Base-by-base conservation (phyloP, 2,113 vertebrate species). In the Cynoglossus semilaevis region DNA sequence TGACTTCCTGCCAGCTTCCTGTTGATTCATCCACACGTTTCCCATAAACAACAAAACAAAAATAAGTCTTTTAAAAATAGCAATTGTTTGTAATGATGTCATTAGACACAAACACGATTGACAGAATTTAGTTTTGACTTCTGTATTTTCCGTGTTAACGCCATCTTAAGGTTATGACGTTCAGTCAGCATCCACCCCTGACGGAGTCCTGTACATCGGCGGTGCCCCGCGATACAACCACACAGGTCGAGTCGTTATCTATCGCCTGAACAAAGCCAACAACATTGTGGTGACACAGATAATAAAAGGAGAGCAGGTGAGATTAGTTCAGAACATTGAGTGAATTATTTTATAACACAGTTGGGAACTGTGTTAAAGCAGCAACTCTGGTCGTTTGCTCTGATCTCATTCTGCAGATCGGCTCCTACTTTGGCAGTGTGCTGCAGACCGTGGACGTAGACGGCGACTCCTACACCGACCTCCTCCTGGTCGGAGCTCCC, bases 221-320 rank as follows among this genome's bases (percentile, higher is more conserved):
- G 97, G 97, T 6, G 95, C 96, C 5, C 97, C 97, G 4, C 88
- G 97, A 4, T 96, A 94, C 82, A 98, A 99, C 85, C 97, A 99
- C 65, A 96, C 92, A 0, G 97, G 97, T 8, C 94, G 96, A 48
- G 95, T 97, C 15, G 80, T 94, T 2, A 72, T 97, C 69, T 99
- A 97, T 51, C 91, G 73, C 41, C 91, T 96, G 74, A 62, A 89
- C 45, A 76, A 70, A n/a, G 52, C 42, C 5, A 83, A 63, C 45
- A 69, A 86, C 0, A 63, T 93, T 14, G 76, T 70, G 38, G 79
- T 98, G 51, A 82, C 91, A 13, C 95, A 97, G 82, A 90, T 90
- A 16, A 85, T 99, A 67, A 89, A 85, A 17, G 97, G 97, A 88
- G 92, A 98, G 42, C 96, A 99, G 90, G 96, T 98, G 74, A 82